Evolutionary conservation across 2,888 invertebrate species (phyloP).

Genomic region (Lycocerus yunnanus): DNA sequence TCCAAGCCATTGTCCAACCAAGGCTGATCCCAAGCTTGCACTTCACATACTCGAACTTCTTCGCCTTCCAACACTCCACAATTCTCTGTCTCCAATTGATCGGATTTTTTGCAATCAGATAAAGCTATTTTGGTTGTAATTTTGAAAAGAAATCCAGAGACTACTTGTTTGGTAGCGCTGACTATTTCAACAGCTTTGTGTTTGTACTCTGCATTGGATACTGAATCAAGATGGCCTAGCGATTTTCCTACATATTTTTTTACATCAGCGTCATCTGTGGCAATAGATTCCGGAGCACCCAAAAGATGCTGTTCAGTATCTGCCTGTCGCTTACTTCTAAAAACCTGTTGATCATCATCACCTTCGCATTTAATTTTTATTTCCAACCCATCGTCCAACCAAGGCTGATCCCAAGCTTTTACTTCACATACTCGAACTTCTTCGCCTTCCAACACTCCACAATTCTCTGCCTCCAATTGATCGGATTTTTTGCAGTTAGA

Average conservation of each 20-base stretch:
- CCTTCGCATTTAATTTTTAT: conserved; percentile 52
- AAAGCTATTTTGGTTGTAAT: conserved; percentile 63
- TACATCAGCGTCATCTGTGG: conserved; percentile 26
- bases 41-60: conserved; percentile 51
- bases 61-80: conserved; percentile 41
- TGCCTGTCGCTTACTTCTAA: conserved; percentile 37
- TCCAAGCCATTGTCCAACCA: conserved; percentile 58
- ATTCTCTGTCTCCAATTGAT: conserved; percentile 37
- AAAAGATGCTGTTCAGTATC: conserved; percentile 42
- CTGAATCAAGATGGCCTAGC: conserved; percentile 43
- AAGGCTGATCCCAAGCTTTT: conserved; percentile 63
- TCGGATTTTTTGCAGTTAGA: conserved; percentile 57
- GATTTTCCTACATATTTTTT: conserved; percentile 36
- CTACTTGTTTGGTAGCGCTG: conserved; percentile 58
- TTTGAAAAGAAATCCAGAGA: conserved; percentile 62
- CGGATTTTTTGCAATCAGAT: conserved; percentile 57
- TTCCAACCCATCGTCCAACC: conserved; percentile 58
- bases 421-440: conserved; percentile 55
- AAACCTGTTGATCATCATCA: conserved; percentile 12
- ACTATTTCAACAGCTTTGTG: conserved; percentile 41
- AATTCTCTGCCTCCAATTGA: conserved; percentile 39
- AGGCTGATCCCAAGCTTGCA: conserved; percentile 62
- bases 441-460: conserved; percentile 40
- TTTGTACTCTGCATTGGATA: conserved; percentile 39
- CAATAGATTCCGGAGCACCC: background rate